These are phyloP conservation scores for Acleris cristana DNA, from an alignment of 2,888 invertebrate species.

Conservation along the genomic window DNA sequence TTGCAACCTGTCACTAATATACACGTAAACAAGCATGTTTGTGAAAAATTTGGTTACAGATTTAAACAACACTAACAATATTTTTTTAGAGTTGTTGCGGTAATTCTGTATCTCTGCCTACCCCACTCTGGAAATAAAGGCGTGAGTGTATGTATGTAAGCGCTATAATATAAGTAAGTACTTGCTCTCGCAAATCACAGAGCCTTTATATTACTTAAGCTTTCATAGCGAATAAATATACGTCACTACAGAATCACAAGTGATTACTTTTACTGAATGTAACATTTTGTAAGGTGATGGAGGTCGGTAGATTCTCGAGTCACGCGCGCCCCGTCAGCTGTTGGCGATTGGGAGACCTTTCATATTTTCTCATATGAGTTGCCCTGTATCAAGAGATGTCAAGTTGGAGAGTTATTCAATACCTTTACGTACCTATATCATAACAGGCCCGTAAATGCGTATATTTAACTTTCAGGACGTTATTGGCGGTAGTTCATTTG, in stretches of 20 bases:
- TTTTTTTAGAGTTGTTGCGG: no score
- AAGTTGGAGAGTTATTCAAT: conserved; percentile 33
- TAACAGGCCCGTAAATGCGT: background rate
- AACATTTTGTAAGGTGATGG: conserved; percentile 33
- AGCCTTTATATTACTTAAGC: background rate
- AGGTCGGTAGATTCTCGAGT: conserved; percentile 30
- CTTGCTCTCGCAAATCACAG: background rate
- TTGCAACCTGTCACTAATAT: no score
- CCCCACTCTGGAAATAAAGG: no score
- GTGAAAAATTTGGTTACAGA: no score
- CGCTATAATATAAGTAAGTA: no score
- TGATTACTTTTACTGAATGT: conserved; percentile 36
- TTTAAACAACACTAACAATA: no score
- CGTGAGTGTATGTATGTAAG: no score
- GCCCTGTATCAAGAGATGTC: conserved; percentile 36
- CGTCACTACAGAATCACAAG: conserved; percentile 23
- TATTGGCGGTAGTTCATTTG: no score
- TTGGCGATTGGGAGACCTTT: conserved; percentile 35
- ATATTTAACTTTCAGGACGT: no score
- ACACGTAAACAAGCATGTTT: no score
- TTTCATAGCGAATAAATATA: conserved; percentile 27
- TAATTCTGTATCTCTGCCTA: no score
- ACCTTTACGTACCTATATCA: conserved; percentile 17
- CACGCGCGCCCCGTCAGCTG: conserved; percentile 34
- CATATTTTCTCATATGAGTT: conserved; percentile 36